Evolutionary conservation across 2,113 vertebrate genomes (phyloP).

Genomic region (Tragelaphus scriptus): DNA sequence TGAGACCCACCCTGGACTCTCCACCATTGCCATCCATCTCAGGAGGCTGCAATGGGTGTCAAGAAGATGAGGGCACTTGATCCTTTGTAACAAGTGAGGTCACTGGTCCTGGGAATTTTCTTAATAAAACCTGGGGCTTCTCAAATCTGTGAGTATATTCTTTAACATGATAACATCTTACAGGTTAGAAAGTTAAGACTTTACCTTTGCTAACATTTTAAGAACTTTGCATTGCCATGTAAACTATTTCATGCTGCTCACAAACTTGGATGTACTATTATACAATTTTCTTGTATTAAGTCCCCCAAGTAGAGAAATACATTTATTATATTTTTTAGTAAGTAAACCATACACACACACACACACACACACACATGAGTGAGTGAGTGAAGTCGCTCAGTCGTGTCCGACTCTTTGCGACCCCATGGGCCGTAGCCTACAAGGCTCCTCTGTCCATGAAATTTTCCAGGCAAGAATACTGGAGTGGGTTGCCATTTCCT

Average conservation of each 20-base stretch:
- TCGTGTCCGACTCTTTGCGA: too few species aligned
- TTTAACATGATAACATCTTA: not conserved
- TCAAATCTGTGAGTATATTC: rapidly evolving
- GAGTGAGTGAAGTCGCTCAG: too few species aligned
- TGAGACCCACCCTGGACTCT: rapidly evolving
- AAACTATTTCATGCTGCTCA: not conserved
- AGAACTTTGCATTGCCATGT: rapidly evolving
- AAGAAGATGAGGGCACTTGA: not conserved
- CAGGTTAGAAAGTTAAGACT: rapidly evolving
- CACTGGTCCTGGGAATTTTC: not conserved
- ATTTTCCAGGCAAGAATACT: too few species aligned
- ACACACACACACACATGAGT: not conserved
- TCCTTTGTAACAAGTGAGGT: not conserved
- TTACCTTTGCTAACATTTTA: rapidly evolving
- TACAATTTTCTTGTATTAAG: not conserved
- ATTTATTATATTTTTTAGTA: conserved; percentile 2
- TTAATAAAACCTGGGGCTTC: not conserved
- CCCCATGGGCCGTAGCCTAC: too few species aligned
- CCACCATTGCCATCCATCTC: rapidly evolving
- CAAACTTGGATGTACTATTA: not conserved
- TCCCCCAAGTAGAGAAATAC: not conserved
- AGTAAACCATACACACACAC: not conserved
- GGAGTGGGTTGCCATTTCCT: too few species aligned
- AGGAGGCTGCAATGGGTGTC: rapidly evolving
- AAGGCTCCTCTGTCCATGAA: too few species aligned